phyloP scores from a whole-genome alignment of 2,888 invertebrate genomes.

The Argyresthia goedartella region DNA sequence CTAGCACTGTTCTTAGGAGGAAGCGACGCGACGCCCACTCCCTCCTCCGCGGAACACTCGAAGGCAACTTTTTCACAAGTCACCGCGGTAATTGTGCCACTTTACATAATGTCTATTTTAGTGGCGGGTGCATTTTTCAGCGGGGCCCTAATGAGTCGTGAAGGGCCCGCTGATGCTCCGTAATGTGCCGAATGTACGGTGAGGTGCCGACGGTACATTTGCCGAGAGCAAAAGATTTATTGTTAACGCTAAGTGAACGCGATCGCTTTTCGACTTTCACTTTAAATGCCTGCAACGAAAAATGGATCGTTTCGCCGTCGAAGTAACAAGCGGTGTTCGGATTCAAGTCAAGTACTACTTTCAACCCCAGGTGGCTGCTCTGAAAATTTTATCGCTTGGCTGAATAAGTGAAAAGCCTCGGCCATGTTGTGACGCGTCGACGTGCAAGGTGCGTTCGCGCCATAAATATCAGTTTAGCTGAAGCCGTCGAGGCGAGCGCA shows the following conservation, averaged over 20 bases:
- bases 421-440: conserved; percentile 6
- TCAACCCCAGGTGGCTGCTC: background rate
- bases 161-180: conserved; percentile 42
- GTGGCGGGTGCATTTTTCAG: conserved; percentile 53
- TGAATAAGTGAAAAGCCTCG: background rate
- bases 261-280: conserved; percentile 28
- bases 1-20: background rate
- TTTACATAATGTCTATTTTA: conserved; percentile 69
- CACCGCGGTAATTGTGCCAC: conserved; percentile 60
- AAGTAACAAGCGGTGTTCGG: background rate
- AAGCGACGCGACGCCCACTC: conserved; percentile 3
- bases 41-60: conserved; percentile 8
- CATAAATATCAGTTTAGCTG: conserved; percentile 55
- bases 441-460: conserved; percentile 34
- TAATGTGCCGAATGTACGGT: conserved; percentile 27
- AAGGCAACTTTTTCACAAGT: conserved; percentile 24
- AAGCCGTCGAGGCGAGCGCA: conserved; percentile 9
- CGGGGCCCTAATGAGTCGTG: conserved; percentile 59
- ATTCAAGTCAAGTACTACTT: background rate
- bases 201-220: conserved; percentile 11
- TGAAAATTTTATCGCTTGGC: background rate
- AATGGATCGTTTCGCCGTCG: too few relatives aligned
- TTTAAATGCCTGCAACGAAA: background rate
- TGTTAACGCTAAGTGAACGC: conserved; percentile 41
- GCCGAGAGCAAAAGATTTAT: conserved; percentile 32